phyloP scores from a whole-genome alignment of 2,797 vertebrate species.

The Parauchenoglanis ngamensis region DNA sequence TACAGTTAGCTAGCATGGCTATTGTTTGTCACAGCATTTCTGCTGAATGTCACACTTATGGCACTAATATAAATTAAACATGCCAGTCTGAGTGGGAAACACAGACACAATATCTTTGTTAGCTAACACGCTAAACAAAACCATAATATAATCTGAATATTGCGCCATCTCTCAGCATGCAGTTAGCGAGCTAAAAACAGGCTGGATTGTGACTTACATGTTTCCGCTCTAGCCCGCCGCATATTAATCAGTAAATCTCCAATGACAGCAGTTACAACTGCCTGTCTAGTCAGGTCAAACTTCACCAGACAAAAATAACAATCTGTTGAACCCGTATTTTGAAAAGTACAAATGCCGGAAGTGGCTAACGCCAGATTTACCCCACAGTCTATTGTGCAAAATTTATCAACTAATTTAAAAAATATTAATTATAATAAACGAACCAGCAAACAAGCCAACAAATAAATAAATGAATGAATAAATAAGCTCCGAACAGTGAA shows the following conservation, averaged over 20 bases:
- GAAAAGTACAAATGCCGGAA: constrained; percentile 5
- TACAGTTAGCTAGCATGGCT: background rate
- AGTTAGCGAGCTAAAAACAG: background rate
- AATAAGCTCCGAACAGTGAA: background rate
- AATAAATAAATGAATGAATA: background rate
- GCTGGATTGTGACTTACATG: background rate
- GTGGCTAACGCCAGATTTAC: background rate
- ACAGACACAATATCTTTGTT: background rate
- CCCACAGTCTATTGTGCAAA: background rate
- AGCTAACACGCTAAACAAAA: background rate
- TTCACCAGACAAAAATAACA: background rate
- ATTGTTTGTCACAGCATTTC: background rate
- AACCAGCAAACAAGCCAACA: background rate
- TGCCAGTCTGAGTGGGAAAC: background rate
- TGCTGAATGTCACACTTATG: background rate
- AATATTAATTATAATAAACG: background rate
- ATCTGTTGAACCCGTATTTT: constrained; percentile 8
- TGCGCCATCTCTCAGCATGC: background rate
- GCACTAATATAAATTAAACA: background rate
- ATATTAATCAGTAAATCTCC: background rate
- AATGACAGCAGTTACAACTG: background rate
- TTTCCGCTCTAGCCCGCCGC: background rate
- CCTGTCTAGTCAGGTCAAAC: constrained; percentile 10
- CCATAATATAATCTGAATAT: background rate
- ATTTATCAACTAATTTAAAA: background rate